Evolutionary conservation across 2,888 invertebrate genomes (phyloP).

Genomic region (Thalpophila matura): DNA sequence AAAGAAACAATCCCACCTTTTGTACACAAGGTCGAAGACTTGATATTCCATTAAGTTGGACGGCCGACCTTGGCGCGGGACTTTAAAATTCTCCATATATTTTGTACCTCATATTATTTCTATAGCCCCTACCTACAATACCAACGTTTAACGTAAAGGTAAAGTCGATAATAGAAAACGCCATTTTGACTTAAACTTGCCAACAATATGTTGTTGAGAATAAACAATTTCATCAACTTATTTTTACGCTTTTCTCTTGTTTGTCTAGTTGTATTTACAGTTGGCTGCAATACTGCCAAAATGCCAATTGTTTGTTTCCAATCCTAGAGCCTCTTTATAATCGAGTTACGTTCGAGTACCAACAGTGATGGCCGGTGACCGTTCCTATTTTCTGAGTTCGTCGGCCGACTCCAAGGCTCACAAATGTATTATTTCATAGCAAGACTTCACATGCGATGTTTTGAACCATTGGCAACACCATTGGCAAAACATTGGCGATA

Average conservation of each 20-base stretch:
- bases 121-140: not conserved
- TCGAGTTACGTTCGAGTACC: conserved; percentile 64
- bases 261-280: conserved; percentile 2
- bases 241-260: not conserved
- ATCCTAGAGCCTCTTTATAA: conserved; percentile 19
- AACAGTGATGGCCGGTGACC: conserved; percentile 60
- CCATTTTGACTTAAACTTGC: not conserved
- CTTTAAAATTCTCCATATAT: not conserved
- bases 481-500: conserved; percentile 48
- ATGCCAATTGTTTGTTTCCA: conserved; percentile 16
- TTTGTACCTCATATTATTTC: conserved; percentile 1
- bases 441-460: conserved; percentile 47
- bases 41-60: conserved; percentile 23
- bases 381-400: conserved; percentile 71
- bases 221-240: conserved; percentile 9
- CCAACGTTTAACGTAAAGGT: too few relatives aligned
- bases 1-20: conserved; percentile 18
- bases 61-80: conserved; percentile 18
- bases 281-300: not conserved
- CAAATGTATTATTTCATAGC: conserved; percentile 65
- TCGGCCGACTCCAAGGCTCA: conserved; percentile 71
- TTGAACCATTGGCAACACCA: conserved; percentile 41
- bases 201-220: not conserved
- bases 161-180: not conserved
- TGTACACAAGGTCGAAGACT: conserved; percentile 14